phyloP scores from a whole-genome alignment of 2,113 vertebrate genomes.

The Alces alces region DNA sequence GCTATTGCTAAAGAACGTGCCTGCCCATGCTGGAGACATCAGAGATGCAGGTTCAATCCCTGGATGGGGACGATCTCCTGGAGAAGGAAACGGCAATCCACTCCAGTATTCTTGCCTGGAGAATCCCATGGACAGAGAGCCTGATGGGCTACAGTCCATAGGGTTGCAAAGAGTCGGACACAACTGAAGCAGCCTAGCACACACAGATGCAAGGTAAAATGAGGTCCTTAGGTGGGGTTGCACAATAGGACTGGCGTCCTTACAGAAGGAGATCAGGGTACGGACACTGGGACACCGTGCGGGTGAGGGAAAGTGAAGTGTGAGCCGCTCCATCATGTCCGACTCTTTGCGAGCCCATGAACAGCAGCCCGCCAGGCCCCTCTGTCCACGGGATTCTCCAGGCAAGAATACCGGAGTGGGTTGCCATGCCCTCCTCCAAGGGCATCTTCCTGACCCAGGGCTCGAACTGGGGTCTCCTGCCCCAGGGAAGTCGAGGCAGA shows the following conservation, averaged over 20 bases:
- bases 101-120: neutral
- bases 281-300: accelerated
- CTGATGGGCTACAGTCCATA: neutral
- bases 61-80: neutral
- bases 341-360: accelerated
- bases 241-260: neutral
- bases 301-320: neutral
- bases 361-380: neutral
- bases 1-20: neutral
- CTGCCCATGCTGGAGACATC: neutral
- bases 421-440: neutral
- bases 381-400: neutral
- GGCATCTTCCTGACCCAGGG: neutral
- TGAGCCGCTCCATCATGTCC: accelerated
- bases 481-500: accelerated
- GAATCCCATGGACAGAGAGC: neutral
- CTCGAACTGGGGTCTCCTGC: neutral
- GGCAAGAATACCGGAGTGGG: neutral
- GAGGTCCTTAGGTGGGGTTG: neutral
- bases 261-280: neutral
- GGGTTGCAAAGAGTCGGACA: neutral
- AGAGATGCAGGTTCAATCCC: neutral
- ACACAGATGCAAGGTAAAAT: neutral
- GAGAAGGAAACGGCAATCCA: neutral
- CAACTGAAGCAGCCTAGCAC: accelerated